Evolutionary conservation across 2,888 invertebrate species (phyloP).

Genomic region (Xylota sylvarum): DNA sequence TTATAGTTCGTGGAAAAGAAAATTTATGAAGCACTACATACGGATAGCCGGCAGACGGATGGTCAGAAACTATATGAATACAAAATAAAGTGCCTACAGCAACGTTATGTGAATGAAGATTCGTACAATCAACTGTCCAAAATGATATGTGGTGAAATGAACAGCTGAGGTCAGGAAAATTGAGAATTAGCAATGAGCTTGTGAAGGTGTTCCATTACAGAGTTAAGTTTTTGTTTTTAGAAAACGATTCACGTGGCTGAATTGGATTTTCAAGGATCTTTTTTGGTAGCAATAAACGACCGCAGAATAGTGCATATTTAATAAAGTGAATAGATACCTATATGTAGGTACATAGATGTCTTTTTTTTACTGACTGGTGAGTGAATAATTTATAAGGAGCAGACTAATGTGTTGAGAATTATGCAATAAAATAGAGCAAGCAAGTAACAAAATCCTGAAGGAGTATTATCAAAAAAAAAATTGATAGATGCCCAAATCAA

Average conservation of each 20-base stretch:
- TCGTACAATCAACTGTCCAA: conserved; percentile 43
- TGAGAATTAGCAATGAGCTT: conserved; percentile 52
- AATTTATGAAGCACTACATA: neutral
- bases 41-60: neutral
- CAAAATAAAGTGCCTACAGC: neutral
- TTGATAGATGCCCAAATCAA: too few species aligned
- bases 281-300: conserved; percentile 11
- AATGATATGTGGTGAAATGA: conserved; percentile 57
- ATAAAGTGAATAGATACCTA: conserved; percentile 20
- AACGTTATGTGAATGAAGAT: conserved; percentile 20
- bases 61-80: neutral
- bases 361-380: conserved; percentile 53
- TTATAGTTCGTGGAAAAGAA: conserved; percentile 1
- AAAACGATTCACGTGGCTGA: conserved; percentile 15
- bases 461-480: too few species aligned
- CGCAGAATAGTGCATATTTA: conserved; percentile 34
- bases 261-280: conserved; percentile 34
- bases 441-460: too few species aligned
- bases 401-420: conserved; percentile 10
- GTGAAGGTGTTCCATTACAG: conserved; percentile 33
- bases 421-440: too few species aligned
- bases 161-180: conserved; percentile 26
- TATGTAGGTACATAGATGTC: too few species aligned
- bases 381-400: conserved; percentile 49
- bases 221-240: neutral